phyloP scores from a whole-genome alignment of 2,888 invertebrate genomes.

The Drosophila monieri region DNA sequence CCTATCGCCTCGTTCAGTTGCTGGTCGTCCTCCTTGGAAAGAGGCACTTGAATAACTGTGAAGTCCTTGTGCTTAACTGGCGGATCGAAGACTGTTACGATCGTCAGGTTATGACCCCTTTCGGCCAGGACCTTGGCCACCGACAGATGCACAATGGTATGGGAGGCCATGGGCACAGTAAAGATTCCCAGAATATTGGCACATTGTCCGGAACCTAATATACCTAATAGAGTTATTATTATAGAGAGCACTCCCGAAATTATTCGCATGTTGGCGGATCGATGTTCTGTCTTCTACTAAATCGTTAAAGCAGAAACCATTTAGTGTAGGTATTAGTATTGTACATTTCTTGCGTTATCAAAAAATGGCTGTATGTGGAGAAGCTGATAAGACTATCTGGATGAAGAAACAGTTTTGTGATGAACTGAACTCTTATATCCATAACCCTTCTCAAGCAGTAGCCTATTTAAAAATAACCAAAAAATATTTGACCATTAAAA shows the following conservation, averaged over 20 bases:
- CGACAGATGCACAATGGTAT: conserved; percentile 80
- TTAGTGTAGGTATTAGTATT: background rate
- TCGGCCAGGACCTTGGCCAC: conserved; percentile 73
- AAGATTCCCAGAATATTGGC: conserved; percentile 80
- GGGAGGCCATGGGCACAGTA: conserved; percentile 76
- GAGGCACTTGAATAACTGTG: conserved; percentile 61
- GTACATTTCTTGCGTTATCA: background rate
- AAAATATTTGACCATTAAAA: background rate
- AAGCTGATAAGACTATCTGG: background rate
- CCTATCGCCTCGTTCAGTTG: conserved; percentile 27
- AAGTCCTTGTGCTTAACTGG: conserved; percentile 60
- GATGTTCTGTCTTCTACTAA: background rate
- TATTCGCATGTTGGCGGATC: background rate
- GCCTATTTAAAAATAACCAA: background rate
- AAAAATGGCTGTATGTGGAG: background rate
- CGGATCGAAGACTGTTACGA: conserved; percentile 69
- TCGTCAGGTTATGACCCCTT: conserved; percentile 81
- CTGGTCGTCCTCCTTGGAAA: conserved; percentile 42
- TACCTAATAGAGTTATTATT: background rate
- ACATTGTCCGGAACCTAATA: background rate
- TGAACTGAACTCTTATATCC: background rate
- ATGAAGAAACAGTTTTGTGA: background rate
- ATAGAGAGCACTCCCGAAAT: background rate
- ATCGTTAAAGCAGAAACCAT: background rate
- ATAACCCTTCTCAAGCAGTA: background rate